A percentile compares a stretch with the other conserved stretches of the same genome.
Conservation (phyloP, 2,113 vertebrate species). For the Esox niger region DNA sequence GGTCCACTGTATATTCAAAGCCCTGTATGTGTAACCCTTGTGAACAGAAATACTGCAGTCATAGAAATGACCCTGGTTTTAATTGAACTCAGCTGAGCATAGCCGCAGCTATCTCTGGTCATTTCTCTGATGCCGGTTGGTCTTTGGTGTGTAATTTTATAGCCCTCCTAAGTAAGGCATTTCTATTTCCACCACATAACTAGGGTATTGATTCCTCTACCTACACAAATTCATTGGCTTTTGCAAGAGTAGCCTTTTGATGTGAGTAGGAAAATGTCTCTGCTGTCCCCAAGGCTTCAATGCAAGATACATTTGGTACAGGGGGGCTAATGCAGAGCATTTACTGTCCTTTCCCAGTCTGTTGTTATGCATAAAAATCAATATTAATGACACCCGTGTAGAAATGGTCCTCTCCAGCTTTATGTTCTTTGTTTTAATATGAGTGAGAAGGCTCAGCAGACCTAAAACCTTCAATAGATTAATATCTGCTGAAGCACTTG, state of each 20-base stretch:
- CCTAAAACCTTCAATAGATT: conserved; percentile 1
- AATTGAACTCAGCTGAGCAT: conserved; percentile 44
- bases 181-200: conserved; percentile 41
- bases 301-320: no score
- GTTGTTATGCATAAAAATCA: background rate
- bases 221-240: conserved; percentile 22
- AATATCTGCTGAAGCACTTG: conserved; percentile 13
- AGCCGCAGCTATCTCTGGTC: conserved; percentile 47
- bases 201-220: no score
- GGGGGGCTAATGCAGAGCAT: no score
- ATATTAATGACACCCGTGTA: no score
- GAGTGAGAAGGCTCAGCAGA: conserved; percentile 6
- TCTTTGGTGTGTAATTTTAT: conserved; percentile 22
- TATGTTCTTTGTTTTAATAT: conserved; percentile 1
- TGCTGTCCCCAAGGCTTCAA: no score
- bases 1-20: conserved; percentile 26
- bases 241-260: conserved; percentile 24
- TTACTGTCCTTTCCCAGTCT: no score
- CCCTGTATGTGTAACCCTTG: conserved; percentile 4
- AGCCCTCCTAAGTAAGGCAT: conserved; percentile 30
- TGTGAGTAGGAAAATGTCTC: conserved; percentile 26
- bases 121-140: conserved; percentile 20
- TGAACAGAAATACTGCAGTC: conserved; percentile 21
- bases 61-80: conserved; percentile 52
- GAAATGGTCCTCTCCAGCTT: no score